A percentile compares a stretch with the other conserved stretches of the same genome.
These are phyloP conservation scores for Orgyia antiqua DNA, from an alignment of 2,888 invertebrate species.

Conservation along the genomic window DNA sequence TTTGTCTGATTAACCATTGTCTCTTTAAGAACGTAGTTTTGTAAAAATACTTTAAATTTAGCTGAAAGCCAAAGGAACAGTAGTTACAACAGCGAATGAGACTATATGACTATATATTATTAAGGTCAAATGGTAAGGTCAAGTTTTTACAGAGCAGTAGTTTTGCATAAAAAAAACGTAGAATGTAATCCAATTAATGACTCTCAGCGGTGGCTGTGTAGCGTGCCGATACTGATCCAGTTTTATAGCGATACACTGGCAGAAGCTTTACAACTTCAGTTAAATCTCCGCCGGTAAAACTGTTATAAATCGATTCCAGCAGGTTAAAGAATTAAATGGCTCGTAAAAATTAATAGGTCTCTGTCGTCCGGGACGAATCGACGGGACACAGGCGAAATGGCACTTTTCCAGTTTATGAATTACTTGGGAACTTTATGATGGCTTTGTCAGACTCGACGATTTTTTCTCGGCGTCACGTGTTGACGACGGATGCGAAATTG, in stretches of 20 bases:
- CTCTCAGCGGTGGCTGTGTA: constrained; percentile 37
- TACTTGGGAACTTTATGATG: constrained; percentile 67
- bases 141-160: no score
- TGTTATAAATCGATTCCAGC: constrained; percentile 72
- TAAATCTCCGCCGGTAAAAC: constrained; percentile 63
- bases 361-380: constrained; percentile 47
- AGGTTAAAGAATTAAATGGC: constrained; percentile 73
- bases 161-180: no score
- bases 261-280: constrained; percentile 59
- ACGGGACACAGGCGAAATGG: constrained; percentile 41
- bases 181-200: constrained; percentile 54
- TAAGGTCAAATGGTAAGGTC: no score
- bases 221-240: constrained; percentile 32
- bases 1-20: no score
- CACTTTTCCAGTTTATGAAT: constrained; percentile 65
- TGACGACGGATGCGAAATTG: constrained; percentile 70
- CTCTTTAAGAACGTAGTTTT: no score
- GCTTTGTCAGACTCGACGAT: constrained; percentile 52
- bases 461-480: constrained; percentile 66
- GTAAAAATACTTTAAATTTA: no score
- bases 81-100: no score
- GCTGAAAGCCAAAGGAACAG: no score
- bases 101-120: no score
- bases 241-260: constrained; percentile 31
- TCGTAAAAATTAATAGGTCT: constrained; percentile 74